A percentile compares a stretch with the other conserved stretches of the same genome.
Evolutionary conservation across 2,888 invertebrate species (phyloP).

Genomic region (Drosophila limbata): DNA sequence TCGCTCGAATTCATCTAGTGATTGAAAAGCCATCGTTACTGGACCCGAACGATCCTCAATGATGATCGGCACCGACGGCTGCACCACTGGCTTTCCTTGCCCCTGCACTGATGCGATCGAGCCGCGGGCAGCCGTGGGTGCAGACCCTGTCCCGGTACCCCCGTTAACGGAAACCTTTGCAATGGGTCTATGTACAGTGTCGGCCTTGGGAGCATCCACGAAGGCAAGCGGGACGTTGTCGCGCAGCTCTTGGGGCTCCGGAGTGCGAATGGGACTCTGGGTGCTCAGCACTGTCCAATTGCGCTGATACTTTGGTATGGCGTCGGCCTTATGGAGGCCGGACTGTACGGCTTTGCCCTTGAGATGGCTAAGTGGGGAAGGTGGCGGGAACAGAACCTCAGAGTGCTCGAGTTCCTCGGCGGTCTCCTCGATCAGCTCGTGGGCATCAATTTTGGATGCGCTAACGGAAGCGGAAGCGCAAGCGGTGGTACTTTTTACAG

Average conservation of each 20-base stretch:
- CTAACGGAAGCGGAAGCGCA: neutral
- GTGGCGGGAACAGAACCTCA: constrained; percentile 82
- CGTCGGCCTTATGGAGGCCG: constrained; percentile 88
- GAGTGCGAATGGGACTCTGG: constrained; percentile 87
- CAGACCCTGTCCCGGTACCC: constrained; percentile 14
- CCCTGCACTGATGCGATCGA: constrained; percentile 33
- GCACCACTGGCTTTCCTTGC: constrained; percentile 35
- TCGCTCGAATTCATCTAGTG: constrained; percentile 87
- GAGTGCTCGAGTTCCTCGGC: constrained; percentile 83
- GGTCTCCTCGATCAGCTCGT: constrained; percentile 82
- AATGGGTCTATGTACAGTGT: constrained; percentile 75
- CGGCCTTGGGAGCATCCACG: constrained; percentile 80
- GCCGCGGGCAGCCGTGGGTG: constrained; percentile 59
- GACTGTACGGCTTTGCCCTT: constrained; percentile 85
- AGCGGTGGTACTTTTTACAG: constrained; percentile 9
- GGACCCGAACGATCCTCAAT: constrained; percentile 86
- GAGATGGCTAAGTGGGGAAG: constrained; percentile 84
- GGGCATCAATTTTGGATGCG: constrained; percentile 59
- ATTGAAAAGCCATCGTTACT: constrained; percentile 89
- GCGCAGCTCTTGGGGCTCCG: constrained; percentile 86
- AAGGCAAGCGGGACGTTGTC: constrained; percentile 85
- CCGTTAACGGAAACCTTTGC: constrained; percentile 52
- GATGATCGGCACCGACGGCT: constrained; percentile 80
- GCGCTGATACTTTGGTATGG: constrained; percentile 89
- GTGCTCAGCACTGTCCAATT: constrained; percentile 87